Percentiles rank a stretch among this genome's conserved stretches.
Evolutionary conservation across 2,113 vertebrate species (phyloP).

Genomic region (Myanophis thanlyinensis): DNA sequence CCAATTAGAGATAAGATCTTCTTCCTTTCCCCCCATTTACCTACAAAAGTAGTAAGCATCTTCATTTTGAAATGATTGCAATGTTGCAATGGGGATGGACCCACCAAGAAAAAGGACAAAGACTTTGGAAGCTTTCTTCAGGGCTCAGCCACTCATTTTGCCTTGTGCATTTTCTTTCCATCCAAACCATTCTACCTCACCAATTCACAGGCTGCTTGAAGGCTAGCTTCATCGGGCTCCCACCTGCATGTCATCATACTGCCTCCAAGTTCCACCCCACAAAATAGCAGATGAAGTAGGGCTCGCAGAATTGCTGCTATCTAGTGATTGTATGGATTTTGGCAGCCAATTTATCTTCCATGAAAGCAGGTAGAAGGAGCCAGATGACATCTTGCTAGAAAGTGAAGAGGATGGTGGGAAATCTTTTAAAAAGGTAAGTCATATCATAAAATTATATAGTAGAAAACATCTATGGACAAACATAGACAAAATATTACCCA

Average conservation of each 20-base stretch:
- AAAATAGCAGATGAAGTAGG: not conserved
- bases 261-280: not conserved
- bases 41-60: not conserved
- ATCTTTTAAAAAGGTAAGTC: not conserved
- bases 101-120: not conserved
- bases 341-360: not conserved
- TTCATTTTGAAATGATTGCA: not conserved
- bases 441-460: not conserved
- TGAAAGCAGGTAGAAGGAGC: not conserved
- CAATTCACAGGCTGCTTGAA: not conserved
- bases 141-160: not conserved
- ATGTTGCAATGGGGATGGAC: not conserved
- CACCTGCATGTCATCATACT: not conserved
- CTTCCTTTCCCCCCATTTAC: not conserved
- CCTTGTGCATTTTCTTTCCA: not conserved
- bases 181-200: not conserved
- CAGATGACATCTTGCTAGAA: not conserved
- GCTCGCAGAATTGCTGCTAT: not conserved
- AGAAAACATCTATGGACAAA: not conserved
- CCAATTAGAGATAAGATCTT: not conserved
- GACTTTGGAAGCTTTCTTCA: not conserved
- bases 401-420: not conserved
- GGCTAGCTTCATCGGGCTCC: not conserved
- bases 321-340: not conserved
- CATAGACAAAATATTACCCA: not conserved